Base-by-base conservation (phyloP, 2,888 invertebrate species). In the Philaethria dido region DNA sequence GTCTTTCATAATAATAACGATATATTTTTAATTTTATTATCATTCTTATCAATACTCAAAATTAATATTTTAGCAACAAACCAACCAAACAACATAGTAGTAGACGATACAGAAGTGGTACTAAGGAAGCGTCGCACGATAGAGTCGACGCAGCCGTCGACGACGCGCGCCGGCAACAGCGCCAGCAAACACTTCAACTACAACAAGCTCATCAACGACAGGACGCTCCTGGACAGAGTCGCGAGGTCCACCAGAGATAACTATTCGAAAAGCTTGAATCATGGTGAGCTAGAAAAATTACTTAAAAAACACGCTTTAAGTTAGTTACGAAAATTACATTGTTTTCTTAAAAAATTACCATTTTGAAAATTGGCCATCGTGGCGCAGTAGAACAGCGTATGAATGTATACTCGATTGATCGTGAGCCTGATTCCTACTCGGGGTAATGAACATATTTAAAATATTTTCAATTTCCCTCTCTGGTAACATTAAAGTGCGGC, bases 151-250 rank as follows among this genome's bases (percentile, higher is more conserved):
- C 93, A 93, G 71, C 83, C 91, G 16, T 72, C 83, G 1, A 81
- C 81, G 1, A 87, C 90, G 0, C 85, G 91, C 59, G 85, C 81
- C 0, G 87, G 86, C 13, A 88, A 87, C 78, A 78, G 82, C 0
- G 87, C 87, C 69, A 91, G 85, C 80, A 95, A 96, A 76, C 97
- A 97, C 80, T 97, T 97, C 80, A 95, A 95, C 78, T 98, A 98
- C 80, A 95, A 95, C 75, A 97, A 97, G 80, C 92, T 98, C 25
- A 94, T 95, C 66, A 97, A 98, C 80, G 97, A 98, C 73, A 81
- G 89, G 20, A 75, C 82, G 69, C 71, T 64, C 42, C 78, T 50
- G 66, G 83, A 68, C 65, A 75, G 16, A 3, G 50, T 11, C 66
- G 67, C 67, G 75, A 81, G 92, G 62, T 76, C 81, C 1, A 79